A percentile compares a stretch with the other conserved stretches of the same genome.
Conservation (phyloP, 1,140 invertebrate species). For the Elysia chlorotica region DNA sequence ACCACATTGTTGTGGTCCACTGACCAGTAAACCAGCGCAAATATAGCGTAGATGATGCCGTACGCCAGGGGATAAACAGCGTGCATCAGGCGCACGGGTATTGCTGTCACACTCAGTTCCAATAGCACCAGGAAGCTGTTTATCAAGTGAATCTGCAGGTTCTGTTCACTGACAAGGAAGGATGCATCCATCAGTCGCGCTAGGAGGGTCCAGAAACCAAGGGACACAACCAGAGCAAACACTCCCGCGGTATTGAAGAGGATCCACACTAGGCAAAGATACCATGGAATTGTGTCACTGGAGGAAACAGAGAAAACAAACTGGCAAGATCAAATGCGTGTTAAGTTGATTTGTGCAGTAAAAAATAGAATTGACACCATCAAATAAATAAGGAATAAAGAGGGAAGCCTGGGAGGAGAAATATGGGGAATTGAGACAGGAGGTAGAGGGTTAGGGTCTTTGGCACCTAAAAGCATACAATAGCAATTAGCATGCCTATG, state of each 20-base stretch:
- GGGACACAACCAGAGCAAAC: conserved; percentile 39
- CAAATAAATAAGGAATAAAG: too few relatives aligned
- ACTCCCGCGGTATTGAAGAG: conserved; percentile 33
- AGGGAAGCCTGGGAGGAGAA: too few relatives aligned
- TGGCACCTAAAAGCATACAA: too few relatives aligned
- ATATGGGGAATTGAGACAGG: too few relatives aligned
- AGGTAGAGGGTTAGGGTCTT: too few relatives aligned
- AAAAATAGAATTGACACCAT: too few relatives aligned
- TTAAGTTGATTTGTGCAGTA: background rate
- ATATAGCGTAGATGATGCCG: conserved; percentile 39
- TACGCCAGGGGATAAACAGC: conserved; percentile 40
- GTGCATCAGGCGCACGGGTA: conserved; percentile 43
- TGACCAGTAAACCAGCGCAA: conserved; percentile 47
- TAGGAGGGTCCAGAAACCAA: conserved; percentile 42
- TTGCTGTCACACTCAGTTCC: conserved; percentile 35
- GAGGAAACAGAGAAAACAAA: background rate
- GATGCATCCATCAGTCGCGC: conserved; percentile 21
- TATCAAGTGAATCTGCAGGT: conserved; percentile 41
- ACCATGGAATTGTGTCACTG: conserved; percentile 31
- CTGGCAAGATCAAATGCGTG: background rate
- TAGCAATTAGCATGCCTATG: too few relatives aligned
- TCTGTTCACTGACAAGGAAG: conserved; percentile 7
- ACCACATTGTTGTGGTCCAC: conserved; percentile 43
- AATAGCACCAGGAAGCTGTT: conserved; percentile 44
- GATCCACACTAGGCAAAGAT: conserved; percentile 45